Evolutionary conservation across 2,113 vertebrate species (phyloP), one percentile per base, ranked within the genome.

Genomic region (Brachirus orientalis): DNA sequence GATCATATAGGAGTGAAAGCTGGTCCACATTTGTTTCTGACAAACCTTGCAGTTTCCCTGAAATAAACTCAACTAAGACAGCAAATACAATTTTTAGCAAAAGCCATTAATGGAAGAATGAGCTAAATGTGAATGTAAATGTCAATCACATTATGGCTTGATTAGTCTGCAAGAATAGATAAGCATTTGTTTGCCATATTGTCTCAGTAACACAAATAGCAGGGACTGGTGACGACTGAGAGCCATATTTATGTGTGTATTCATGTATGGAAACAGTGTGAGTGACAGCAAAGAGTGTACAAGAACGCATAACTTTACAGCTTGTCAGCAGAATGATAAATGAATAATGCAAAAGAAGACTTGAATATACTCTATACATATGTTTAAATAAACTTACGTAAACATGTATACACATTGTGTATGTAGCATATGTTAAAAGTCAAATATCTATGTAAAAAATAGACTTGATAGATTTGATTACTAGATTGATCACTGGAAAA

Each of bases 81-180:
- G 9, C 8, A 37, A 70, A 52, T 19, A 12, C 10, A 63, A 12
- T 41, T 55, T n/a, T 6, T 7, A 33, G 22, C 36, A 37, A 16
- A 38, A 8, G 16, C 36, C 66, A 7, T 10, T 6, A 38, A 38
- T 38, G 37, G 37, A 38, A 38, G 10, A 55, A 64, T 28, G 6
- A 75, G 43, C 28, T 40, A 35, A 66, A 73, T 56, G 37, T 46
- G 47, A 81, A 71, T n/a, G 37, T 50, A 41, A 40, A 47, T 64
- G 75, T 68, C 67, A 75, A 18, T 79, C 47, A 55, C 19, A 28
- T 6, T 10, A 16, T 38, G 20, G 63, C 48, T 75, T 73, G 61
- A 80, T 88, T 69, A 75, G 46, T 56, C 47, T 17, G 48, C 38
- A 53, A 45, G 43, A 60, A n/a, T 12, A 10, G 14, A 60, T 37